Base-by-base conservation (phyloP, 2,888 invertebrate genomes). In the Polydrusus tereticollis region DNA sequence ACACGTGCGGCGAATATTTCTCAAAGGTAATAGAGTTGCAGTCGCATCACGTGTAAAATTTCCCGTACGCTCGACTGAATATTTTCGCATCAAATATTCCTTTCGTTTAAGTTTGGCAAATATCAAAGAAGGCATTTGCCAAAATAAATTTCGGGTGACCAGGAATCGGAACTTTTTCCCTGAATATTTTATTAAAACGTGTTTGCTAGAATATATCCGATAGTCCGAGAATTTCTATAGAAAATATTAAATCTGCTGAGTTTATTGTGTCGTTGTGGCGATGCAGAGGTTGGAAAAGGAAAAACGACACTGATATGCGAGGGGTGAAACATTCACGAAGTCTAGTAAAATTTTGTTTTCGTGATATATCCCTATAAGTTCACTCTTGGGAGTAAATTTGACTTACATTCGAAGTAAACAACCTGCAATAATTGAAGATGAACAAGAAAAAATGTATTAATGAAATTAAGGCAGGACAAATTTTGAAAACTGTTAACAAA, bases 21-120 rank as follows among this genome's bases (percentile, higher is more conserved):
- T 43, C 26, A 57, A 59, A 69, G 26, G 57, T 55, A 69, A 66
- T 66, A 43, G 66, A 66, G 45, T 66, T 43, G 63, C 57, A 69
- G 69, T 63, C 63, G 69, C 69, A 69, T 69, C 63, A 69, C 69
- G 69, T 69, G 69, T 69, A 69, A 69, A 69, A 69, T 69, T 63
- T 69, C 36, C 55, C 63, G 18, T 64, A 36, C 55, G 63, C 57
- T 64, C 64, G 45, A 47, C 47, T 57, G 69, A 63, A 64, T 69
- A 69, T 69, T 63, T 69, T 69, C 63, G 63, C 69, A 63, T 58
- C 69, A 69, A 57, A 64, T 69, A 63, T 69, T 63, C 69, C 63
- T 63, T 69, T 57, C 69, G 60, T 52, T 60, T 62, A 62, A 59
- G 59, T 59, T 59, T 59, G 47, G 43, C 36, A 50, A 45, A 57